Evolutionary conservation across 2,113 vertebrate species (phyloP).

Genomic region (Chloebia gouldiae): DNA sequence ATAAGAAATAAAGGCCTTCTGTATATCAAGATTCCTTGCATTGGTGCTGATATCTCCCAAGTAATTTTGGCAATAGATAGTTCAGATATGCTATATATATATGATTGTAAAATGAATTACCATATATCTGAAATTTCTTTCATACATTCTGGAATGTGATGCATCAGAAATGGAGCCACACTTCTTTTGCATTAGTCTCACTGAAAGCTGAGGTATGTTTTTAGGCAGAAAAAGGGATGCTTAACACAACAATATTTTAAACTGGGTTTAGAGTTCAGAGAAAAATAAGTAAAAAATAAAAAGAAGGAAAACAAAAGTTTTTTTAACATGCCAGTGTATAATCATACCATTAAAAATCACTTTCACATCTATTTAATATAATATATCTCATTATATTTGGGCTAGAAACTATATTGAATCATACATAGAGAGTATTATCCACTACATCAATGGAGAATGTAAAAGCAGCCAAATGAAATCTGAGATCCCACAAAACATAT

Average conservation of each 20-base stretch:
- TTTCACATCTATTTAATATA: neutral
- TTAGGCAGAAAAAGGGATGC: neutral
- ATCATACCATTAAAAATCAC: neutral
- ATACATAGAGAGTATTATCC: neutral
- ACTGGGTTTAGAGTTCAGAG: neutral
- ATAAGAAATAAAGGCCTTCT: neutral
- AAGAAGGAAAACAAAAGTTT: neutral
- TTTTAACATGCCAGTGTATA: neutral
- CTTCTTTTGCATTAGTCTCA: neutral
- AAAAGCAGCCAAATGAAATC: neutral
- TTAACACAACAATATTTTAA: neutral
- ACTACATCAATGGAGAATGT: neutral
- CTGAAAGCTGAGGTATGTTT: neutral
- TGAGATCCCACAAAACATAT: neutral
- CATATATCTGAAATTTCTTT: neutral
- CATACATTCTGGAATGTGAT: neutral
- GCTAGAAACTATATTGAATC: neutral
- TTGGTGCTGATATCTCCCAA: neutral
- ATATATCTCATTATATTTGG: neutral
- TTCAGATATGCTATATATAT: neutral
- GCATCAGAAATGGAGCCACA: neutral
- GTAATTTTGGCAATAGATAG: neutral
- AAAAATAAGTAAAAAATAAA: neutral
- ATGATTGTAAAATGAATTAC: neutral
- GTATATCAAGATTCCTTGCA: neutral